A percentile compares a stretch with the other conserved stretches of the same genome.
These are phyloP conservation scores for Triplophysa rosa DNA, from an alignment of 2,113 vertebrate species.

Conservation along the genomic window DNA sequence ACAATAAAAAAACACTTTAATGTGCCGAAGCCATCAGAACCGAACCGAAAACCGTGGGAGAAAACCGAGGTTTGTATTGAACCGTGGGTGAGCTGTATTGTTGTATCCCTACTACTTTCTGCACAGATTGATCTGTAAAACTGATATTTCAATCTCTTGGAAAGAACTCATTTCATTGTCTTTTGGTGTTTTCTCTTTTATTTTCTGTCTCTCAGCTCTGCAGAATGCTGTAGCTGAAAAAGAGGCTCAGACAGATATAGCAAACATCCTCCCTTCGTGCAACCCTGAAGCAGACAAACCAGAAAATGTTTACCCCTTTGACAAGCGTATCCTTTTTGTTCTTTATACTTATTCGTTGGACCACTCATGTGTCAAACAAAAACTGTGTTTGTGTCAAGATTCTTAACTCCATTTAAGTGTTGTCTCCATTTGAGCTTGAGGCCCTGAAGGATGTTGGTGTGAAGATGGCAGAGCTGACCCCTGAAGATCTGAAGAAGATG, in stretches of 20 bases:
- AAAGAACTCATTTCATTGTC: not conserved
- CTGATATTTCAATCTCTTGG: not conserved
- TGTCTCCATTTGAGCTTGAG: conserved; percentile 79
- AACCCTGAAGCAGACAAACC: conserved; percentile 72
- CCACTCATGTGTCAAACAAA: not conserved
- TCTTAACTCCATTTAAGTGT: conserved; percentile 77
- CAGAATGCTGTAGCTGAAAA: conserved; percentile 76
- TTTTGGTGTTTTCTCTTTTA: not conserved
- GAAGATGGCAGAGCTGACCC: conserved; percentile 71
- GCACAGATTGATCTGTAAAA: too few species aligned
- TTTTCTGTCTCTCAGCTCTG: conserved; percentile 71
- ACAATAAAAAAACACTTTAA: too few species aligned
- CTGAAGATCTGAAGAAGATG: conserved; percentile 79
- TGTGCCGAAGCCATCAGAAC: too few species aligned
- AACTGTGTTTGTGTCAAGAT: not conserved
- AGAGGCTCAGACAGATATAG: conserved; percentile 69
- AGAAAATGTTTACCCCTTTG: conserved; percentile 84
- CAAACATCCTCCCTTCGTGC: conserved; percentile 81
- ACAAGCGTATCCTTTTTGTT: conserved; percentile 83
- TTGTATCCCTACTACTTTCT: too few species aligned
- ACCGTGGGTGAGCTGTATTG: too few species aligned
- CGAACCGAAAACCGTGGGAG: too few species aligned
- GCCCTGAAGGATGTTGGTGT: conserved; percentile 75
- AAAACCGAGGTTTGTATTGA: too few species aligned
- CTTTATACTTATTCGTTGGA: not conserved